Conservation (phyloP, 2,888 invertebrate genomes). For the Chloromyia formosa region DNA sequence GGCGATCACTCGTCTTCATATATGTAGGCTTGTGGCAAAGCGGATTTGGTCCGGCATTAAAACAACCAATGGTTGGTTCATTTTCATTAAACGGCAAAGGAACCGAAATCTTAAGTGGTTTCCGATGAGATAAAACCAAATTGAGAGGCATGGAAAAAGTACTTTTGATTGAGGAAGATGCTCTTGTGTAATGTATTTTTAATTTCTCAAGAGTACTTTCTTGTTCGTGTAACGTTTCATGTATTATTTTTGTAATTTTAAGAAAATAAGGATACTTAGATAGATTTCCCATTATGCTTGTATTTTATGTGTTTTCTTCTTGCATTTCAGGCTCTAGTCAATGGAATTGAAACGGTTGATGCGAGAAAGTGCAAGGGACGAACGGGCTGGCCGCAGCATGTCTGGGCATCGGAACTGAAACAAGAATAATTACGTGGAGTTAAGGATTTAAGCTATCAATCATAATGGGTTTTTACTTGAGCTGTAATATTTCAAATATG, state of each 20-base stretch:
- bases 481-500: conserved; percentile 40
- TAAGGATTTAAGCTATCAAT: conserved; percentile 57
- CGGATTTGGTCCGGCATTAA: conserved; percentile 30
- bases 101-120: conserved; percentile 43
- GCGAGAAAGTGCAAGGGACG: conserved; percentile 77
- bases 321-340: conserved; percentile 41
- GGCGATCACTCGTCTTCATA: not conserved
- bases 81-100: conserved; percentile 2
- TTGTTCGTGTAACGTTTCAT: not conserved
- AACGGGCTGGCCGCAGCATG: conserved; percentile 97
- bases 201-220: conserved; percentile 17
- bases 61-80: not conserved
- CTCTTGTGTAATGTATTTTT: conserved; percentile 35
- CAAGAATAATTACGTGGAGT: conserved; percentile 65
- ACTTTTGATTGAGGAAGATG: conserved; percentile 19
- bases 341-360: conserved; percentile 36
- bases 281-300: not conserved
- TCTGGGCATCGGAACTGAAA: conserved; percentile 90
- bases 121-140: conserved; percentile 42
- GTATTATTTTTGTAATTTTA: conserved; percentile 28
- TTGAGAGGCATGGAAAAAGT: conserved; percentile 24
- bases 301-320: conserved; percentile 19
- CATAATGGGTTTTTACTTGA: not conserved
- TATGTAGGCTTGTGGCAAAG: conserved; percentile 1
- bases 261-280: conserved; percentile 29